phyloP scores from a whole-genome alignment of 2,888 invertebrate species.

The Allacma fusca region DNA sequence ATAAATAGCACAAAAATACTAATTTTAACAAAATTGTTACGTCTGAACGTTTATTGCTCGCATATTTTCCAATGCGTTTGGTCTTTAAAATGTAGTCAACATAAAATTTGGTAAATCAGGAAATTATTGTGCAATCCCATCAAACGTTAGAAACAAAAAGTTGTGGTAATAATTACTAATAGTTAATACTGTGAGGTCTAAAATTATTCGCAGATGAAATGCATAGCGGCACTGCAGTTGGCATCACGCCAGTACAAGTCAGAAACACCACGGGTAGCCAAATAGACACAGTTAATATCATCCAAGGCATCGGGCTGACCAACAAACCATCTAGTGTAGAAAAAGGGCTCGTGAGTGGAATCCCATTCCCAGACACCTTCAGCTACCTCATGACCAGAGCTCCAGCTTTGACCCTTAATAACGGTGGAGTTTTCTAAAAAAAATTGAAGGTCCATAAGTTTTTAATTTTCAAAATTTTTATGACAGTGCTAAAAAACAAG shows the following conservation, averaged over 20 bases:
- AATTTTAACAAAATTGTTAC: too few relatives aligned
- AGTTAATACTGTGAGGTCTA: too few relatives aligned
- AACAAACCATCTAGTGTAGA: constrained; percentile 55
- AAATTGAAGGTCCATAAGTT: too few relatives aligned
- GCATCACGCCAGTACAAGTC: constrained; percentile 58
- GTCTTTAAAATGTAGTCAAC: too few relatives aligned
- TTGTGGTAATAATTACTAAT: too few relatives aligned
- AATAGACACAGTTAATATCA: constrained; percentile 54
- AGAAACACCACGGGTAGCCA: constrained; percentile 44
- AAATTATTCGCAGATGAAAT: constrained; percentile 55
- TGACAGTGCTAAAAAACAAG: not conserved
- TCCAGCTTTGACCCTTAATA: constrained; percentile 46
- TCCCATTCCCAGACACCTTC: constrained; percentile 59
- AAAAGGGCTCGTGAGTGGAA: constrained; percentile 47
- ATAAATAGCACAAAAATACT: too few relatives aligned
- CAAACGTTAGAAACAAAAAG: too few relatives aligned
- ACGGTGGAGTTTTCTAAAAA: constrained; percentile 31
- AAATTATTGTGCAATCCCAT: too few relatives aligned
- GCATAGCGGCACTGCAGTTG: constrained; percentile 57
- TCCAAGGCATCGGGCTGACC: constrained; percentile 56
- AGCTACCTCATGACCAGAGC: constrained; percentile 46
- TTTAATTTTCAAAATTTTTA: not conserved
- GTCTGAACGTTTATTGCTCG: too few relatives aligned
- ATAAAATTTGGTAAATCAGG: too few relatives aligned
- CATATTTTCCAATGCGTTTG: too few relatives aligned